These are phyloP conservation scores for Eubucco bourcierii DNA, from an alignment of 2,113 vertebrate species.

Conservation along the genomic window DNA sequence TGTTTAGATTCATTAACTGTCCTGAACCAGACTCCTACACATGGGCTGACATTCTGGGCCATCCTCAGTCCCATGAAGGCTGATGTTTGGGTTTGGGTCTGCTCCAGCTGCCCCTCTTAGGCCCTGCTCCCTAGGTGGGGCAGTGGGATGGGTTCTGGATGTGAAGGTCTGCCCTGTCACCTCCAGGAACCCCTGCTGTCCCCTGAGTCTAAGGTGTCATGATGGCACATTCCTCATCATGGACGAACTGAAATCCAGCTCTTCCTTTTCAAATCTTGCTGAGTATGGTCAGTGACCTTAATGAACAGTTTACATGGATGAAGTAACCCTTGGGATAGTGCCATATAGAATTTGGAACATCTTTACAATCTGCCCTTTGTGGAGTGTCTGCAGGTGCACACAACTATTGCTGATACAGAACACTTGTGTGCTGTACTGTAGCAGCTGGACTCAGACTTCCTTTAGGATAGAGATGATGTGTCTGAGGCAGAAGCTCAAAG, in stretches of 20 bases:
- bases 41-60: not conserved
- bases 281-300: not conserved
- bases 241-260: not conserved
- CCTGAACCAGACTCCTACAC: not conserved
- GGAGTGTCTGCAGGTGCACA: not conserved
- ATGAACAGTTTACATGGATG: not conserved
- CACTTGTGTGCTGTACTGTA: not conserved
- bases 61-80: no score
- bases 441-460: not conserved
- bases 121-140: not conserved
- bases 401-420: not conserved
- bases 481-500: not conserved
- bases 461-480: not conserved
- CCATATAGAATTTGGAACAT: not conserved
- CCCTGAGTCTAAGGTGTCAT: not conserved
- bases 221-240: not conserved
- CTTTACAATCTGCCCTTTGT: not conserved
- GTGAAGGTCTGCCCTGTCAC: not conserved
- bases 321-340: not conserved
- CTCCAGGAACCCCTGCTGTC: not conserved
- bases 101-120: not conserved
- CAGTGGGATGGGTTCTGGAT: no score
- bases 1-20: not conserved
- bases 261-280: not conserved
- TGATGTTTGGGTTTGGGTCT: not conserved